A percentile compares a stretch with the other conserved stretches of the same genome.
Evolutionary conservation across 2,888 invertebrate species (phyloP).

Genomic region (Agriopis marginaria): DNA sequence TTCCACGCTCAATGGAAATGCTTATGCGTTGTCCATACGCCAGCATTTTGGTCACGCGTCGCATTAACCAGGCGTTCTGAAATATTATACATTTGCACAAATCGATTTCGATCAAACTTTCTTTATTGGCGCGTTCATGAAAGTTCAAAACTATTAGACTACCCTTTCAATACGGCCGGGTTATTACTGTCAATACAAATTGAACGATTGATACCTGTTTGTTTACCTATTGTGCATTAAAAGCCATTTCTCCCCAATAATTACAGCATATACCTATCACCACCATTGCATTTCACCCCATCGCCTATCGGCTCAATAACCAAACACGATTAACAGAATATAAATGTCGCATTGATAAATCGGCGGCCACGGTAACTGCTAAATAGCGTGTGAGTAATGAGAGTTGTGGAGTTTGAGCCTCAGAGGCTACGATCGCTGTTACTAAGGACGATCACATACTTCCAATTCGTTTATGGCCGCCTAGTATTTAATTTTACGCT

Average conservation of each 20-base stretch:
- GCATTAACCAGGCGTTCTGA: too few species aligned
- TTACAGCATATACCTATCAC: constrained; percentile 44
- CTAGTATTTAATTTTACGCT: neutral
- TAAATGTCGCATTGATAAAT: constrained; percentile 83
- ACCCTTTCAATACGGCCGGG: constrained; percentile 2
- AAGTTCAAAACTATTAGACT: constrained; percentile 10
- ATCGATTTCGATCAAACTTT: neutral
- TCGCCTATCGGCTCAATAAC: constrained; percentile 56
- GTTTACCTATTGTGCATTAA: constrained; percentile 27
- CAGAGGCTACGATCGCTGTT: constrained; percentile 41
- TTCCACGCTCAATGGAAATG: too few species aligned
- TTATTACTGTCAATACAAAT: constrained; percentile 25
- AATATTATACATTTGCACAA: neutral
- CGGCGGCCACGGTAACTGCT: constrained; percentile 77
- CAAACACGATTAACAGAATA: constrained; percentile 80
- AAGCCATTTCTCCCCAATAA: constrained; percentile 39
- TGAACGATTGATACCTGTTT: constrained; percentile 23
- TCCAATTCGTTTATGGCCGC: neutral
- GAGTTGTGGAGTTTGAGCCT: constrained; percentile 14
- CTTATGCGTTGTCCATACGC: too few species aligned
- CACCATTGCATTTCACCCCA: constrained; percentile 44
- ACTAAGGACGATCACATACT: constrained; percentile 33
- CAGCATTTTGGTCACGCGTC: too few species aligned
- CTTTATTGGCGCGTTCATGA: neutral
- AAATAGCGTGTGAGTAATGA: constrained; percentile 82